Evolutionary conservation across 2,113 vertebrate genomes (phyloP), one percentile per base, ranked within the genome.

Genomic region (Notothenia rossii): DNA sequence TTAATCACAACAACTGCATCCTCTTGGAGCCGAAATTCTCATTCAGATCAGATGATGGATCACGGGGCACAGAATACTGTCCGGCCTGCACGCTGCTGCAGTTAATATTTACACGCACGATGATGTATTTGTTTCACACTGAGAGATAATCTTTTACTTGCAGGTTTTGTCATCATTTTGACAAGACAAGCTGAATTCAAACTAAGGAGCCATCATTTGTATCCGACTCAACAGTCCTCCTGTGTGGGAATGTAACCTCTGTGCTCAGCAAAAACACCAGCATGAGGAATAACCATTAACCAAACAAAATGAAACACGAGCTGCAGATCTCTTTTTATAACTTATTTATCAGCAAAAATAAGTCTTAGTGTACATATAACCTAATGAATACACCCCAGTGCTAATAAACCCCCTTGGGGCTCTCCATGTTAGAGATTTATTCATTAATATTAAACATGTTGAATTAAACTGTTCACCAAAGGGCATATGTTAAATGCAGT

Each of bases 201-300:
- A 36, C 45, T 53, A 46, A 55, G 60, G 65, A 15, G n/a, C 49
- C 10, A 25, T 12, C 29, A 61, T 84, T 62, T 77, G 33, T 70
- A 72, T 70, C 74, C 50, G 63, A 84, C 15, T 17, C 0, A 3
- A 59, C 67, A 20, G 70, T 62, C 72, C 61, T 22, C 58, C 29
- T 11, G 10, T 14, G 72, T 45, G 60, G 43, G 25, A 49, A 59
- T 1, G 55, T 75, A 55, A 69, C 0, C 2, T n/a, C 20, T 51
- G 49, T 80, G 78, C 71, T 87, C 66, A 88, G 85, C 78, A 81
- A 4, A 79, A 82, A 79, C 73, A 25, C 0, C 40, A 49, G 48
- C 45, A 40, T 81, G 79, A 84, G 77, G 64, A 83, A 78, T 79
- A 66, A 54, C 20, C 53, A 49, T 70, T 61, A 72, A 78, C 64